Percentiles rank a stretch among this genome's conserved stretches.
These are phyloP conservation scores for Nerophis lumbriciformis DNA, from an alignment of 2,113 vertebrate species.

Conservation along the genomic window DNA sequence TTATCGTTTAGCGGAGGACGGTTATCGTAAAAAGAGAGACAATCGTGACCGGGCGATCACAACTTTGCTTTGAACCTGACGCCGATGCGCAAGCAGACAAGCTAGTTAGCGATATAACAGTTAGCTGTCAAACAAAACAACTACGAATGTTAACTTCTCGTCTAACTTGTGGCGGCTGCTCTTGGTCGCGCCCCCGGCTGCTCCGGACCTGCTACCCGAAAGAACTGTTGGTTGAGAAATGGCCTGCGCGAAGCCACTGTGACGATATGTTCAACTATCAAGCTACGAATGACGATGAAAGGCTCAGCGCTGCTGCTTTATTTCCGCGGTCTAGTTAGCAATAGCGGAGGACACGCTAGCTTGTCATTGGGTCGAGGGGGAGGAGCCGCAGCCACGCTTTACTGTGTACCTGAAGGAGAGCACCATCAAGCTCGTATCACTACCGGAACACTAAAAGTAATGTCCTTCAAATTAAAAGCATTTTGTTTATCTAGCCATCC, in stretches of 20 bases:
- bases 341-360: conserved; percentile 22
- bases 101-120: conserved; percentile 64
- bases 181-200: background rate
- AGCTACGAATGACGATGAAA: conserved; percentile 9
- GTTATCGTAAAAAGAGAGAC: background rate
- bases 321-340: conserved; percentile 56
- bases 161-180: conserved; percentile 17
- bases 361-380: conserved; percentile 32
- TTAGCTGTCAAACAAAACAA: conserved; percentile 63
- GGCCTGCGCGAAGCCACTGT: conserved; percentile 11
- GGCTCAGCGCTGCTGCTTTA: conserved; percentile 3
- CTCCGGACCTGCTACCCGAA: background rate
- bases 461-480: background rate
- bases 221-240: background rate
- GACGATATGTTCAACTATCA: conserved; percentile 14
- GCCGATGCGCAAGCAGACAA: conserved; percentile 43
- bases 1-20: background rate
- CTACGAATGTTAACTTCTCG: conserved; percentile 38
- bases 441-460: conserved; percentile 13
- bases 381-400: conserved; percentile 54
- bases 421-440: conserved; percentile 1
- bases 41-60: conserved; percentile 28
- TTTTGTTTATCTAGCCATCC: no score
- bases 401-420: conserved; percentile 42
- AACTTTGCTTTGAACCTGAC: conserved; percentile 64